Evolutionary conservation across 1,140 invertebrate species (phyloP).

Genomic region (Pentalonia nigronervosa): DNA sequence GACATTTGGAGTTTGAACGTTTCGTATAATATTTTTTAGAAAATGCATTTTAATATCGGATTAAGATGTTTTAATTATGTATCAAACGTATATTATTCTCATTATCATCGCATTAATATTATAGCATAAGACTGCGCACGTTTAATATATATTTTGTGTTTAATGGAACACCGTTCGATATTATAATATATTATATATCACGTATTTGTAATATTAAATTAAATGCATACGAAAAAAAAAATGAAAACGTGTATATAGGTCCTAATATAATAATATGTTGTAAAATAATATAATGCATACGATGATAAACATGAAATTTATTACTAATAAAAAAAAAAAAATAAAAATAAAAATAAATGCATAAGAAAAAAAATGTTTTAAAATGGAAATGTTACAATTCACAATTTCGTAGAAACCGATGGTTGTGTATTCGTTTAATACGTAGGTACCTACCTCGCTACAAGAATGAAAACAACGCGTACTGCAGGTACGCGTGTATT

Average conservation of each 20-base stretch:
- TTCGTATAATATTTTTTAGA: neutral
- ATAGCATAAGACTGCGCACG: neutral
- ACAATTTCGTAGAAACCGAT: neutral
- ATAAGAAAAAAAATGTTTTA: neutral
- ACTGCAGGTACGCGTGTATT: neutral
- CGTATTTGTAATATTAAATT: neutral
- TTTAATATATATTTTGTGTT: neutral
- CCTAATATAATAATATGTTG: neutral
- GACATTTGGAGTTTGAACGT: neutral
- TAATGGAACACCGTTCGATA: neutral
- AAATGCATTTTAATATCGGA: neutral
- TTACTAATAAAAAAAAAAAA: too few relatives aligned
- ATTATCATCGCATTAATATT: neutral
- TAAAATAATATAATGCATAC: neutral
- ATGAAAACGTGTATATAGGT: neutral
- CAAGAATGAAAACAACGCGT: neutral
- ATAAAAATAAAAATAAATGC: too few relatives aligned
- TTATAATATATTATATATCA: neutral
- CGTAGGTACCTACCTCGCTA: too few relatives aligned
- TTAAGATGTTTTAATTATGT: neutral
- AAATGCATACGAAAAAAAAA: neutral
- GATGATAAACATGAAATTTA: too few relatives aligned
- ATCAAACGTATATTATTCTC: neutral
- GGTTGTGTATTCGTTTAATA: too few relatives aligned
- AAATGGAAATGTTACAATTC: neutral